Evolutionary conservation across 1,140 invertebrate genomes (phyloP), one percentile per base, ranked within the genome.

Genomic region (Microplitis mediator): DNA sequence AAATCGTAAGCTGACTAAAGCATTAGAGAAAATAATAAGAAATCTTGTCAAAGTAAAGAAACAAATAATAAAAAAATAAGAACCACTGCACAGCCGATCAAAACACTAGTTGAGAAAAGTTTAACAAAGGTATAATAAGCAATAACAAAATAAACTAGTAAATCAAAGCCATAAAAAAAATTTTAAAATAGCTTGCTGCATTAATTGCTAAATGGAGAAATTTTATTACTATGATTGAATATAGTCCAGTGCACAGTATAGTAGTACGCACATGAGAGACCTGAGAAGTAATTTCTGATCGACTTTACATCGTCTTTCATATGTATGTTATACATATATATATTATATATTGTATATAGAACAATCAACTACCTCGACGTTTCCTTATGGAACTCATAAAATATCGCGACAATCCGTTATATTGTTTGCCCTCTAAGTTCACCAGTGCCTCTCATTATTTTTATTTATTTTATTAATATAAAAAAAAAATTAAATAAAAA

Each of bases 311-410:
- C 16, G 52, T 13, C 60, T 16, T 56, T 65, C 23, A 23, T 23
- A 23, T 23, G 23, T 23, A n/a, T 23, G 23, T 23, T 23, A 23
- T 23, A 23, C 23, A 61, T 31, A 50, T 63, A 23, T 23, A 23
- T 23, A 23, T 23, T 23, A 23, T 23, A 23, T 23, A 23, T 62
- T 62, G 71, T 73, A 75, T 75, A 76, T 74, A 77, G 73, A 83
- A 80, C 79, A 82, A 83, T 83, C 72, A 76, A 69, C 70, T 74
- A 23, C 64, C 35, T 72, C 76, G 80, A 81, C 81, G 69, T 81
- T 83, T 82, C 83, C 82, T 84, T 84, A 84, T 84, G 80, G 79
- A 75, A 79, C 77, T 77, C 81, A 79, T 84, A 83, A 83, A 83
- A 82, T 78, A 81, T 77, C 58, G 69, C 77, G 75, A 74, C 79